Percentiles rank a stretch among this genome's conserved stretches.
Evolutionary conservation across 2,797 vertebrate species (phyloP).

Genomic region (Enteromius unitaeniatus): DNA sequence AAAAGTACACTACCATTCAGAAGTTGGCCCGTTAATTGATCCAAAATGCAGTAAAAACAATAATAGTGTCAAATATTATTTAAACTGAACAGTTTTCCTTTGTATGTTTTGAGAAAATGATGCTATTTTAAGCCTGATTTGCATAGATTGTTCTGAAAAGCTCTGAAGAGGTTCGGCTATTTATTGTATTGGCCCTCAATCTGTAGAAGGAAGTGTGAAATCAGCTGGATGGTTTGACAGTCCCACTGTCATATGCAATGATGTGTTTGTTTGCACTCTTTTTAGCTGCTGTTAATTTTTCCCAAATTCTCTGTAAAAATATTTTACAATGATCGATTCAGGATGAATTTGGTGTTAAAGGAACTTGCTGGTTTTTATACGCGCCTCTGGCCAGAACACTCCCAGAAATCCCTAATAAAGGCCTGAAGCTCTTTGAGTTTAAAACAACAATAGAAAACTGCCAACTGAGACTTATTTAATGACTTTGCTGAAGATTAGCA

Average conservation of each 20-base stretch:
- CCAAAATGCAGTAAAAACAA: background rate
- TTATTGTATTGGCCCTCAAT: background rate
- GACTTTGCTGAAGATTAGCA: slow-evolving; percentile 52
- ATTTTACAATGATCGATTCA: slow-evolving; percentile 10
- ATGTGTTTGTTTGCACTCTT: slow-evolving; percentile 11
- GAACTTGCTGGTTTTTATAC: background rate
- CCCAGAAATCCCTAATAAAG: slow-evolving; percentile 22
- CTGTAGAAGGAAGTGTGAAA: background rate
- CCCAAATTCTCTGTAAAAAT: background rate
- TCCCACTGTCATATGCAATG: background rate
- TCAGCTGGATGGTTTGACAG: background rate
- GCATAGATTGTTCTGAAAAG: background rate
- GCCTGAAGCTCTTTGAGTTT: slow-evolving; percentile 3
- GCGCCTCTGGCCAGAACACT: slow-evolving; percentile 11
- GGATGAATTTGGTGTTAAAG: slow-evolving; percentile 20
- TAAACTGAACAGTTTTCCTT: background rate
- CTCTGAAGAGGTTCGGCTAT: background rate
- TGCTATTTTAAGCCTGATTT: background rate
- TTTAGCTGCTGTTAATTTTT: background rate
- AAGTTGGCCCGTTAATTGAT: background rate
- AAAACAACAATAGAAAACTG: slow-evolving; percentile 23
- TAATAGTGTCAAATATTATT: background rate
- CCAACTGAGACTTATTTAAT: slow-evolving; percentile 45
- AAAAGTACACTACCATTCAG: background rate
- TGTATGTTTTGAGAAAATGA: background rate